Conservation (phyloP, 2,113 vertebrate species). For the Lophotis ruficrista region DNA sequence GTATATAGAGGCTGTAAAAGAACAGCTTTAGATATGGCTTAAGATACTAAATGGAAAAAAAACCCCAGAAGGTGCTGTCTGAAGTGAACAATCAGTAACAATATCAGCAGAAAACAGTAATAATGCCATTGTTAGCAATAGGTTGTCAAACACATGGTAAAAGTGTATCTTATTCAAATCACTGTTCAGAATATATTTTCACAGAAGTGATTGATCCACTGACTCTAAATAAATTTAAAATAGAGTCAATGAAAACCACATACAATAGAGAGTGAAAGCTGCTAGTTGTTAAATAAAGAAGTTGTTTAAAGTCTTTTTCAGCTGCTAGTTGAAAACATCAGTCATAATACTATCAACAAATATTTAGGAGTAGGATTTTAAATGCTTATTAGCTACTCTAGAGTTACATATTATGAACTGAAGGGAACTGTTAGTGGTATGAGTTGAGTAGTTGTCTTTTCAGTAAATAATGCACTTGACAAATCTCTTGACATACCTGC, state of each 20-base stretch:
- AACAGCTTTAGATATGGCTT: constrained; percentile 7
- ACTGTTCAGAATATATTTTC: neutral
- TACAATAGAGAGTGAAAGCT: neutral
- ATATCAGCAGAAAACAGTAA: neutral
- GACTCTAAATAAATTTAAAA: neutral
- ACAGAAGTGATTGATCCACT: neutral
- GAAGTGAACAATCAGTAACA: neutral
- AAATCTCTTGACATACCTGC: neutral
- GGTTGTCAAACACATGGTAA: neutral
- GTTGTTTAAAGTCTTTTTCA: neutral
- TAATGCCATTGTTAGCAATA: neutral
- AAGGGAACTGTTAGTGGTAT: neutral
- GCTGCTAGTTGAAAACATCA: neutral
- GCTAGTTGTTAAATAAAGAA: neutral
- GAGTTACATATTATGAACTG: neutral
- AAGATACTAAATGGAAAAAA: constrained; percentile 17
- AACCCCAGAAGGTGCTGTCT: neutral
- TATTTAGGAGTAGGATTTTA: constrained; percentile 23
- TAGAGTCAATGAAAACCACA: neutral
- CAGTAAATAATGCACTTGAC: neutral
- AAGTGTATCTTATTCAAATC: neutral
- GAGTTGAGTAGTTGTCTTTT: neutral
- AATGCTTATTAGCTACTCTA: neutral
- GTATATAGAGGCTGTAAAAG: constrained; percentile 33
- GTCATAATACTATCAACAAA: neutral